Conservation (phyloP, 2,113 vertebrate genomes). For the Microtus ochrogaster region DNA sequence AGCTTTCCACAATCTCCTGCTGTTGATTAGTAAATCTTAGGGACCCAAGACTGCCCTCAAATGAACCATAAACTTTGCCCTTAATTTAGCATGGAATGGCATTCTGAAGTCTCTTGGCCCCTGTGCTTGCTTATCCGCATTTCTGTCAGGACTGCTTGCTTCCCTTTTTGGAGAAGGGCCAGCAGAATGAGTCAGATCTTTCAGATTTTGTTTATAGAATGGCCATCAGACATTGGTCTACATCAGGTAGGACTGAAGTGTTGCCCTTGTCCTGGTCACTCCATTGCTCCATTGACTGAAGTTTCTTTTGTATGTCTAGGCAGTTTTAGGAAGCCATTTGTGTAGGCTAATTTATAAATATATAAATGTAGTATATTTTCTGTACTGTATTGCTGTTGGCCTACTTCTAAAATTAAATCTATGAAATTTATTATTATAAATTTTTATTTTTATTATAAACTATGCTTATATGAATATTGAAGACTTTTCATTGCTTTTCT, state of each 20-base stretch:
- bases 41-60: constrained; percentile 1
- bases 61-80: constrained; percentile 18
- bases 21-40: constrained; percentile 34
- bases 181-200: constrained; percentile 67
- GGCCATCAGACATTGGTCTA: constrained; percentile 3
- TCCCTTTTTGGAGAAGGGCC: constrained; percentile 46
- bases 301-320: constrained; percentile 47
- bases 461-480: constrained; percentile 31
- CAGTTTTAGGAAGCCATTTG: constrained; percentile 53
- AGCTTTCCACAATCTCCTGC: constrained; percentile 18
- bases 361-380: constrained; percentile 25
- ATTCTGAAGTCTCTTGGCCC: constrained; percentile 59
- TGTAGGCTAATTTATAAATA: constrained; percentile 59
- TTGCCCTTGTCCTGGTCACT: constrained; percentile 41
- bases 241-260: constrained; percentile 49
- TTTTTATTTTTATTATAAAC: neutral
- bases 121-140: constrained; percentile 50
- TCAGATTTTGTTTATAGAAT: constrained; percentile 65
- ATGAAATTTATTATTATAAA: neutral
- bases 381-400: constrained; percentile 36
- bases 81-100: constrained; percentile 59
- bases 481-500: constrained; percentile 37
- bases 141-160: constrained; percentile 56
- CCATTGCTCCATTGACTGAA: neutral
- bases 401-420: constrained; percentile 40